These are phyloP conservation scores for Tryphoninae sp. DNA, from an alignment of 2,888 invertebrate genomes.

Conservation along the genomic window DNA sequence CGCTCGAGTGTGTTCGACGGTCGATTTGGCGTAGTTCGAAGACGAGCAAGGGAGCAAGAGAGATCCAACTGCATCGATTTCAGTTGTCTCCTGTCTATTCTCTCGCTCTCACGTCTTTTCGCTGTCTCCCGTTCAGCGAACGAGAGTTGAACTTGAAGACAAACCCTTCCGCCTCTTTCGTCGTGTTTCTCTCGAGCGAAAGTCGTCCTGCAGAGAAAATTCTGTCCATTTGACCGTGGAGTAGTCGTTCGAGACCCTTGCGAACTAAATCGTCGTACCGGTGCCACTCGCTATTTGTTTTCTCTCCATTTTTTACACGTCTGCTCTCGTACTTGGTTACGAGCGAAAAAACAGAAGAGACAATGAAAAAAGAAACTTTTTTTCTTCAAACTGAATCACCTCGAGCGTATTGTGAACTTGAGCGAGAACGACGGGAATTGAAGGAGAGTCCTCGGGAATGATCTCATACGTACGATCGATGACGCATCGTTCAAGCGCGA, in stretches of 20 bases:
- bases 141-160: conserved; percentile 44
- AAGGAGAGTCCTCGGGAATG: conserved; percentile 29
- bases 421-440: conserved; percentile 43
- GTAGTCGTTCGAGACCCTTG: conserved; percentile 39
- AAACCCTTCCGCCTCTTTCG: conserved; percentile 35
- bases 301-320: conserved; percentile 11
- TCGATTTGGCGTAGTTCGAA: conserved; percentile 58
- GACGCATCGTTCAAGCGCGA: conserved; percentile 47
- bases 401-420: conserved; percentile 53
- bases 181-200: conserved; percentile 36
- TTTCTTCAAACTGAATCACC: conserved; percentile 24
- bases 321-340: neutral
- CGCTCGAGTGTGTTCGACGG: conserved; percentile 51
- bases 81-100: conserved; percentile 45
- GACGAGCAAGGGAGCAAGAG: conserved; percentile 33
- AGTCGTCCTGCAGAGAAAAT: conserved; percentile 27
- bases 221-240: conserved; percentile 37
- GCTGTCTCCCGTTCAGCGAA: conserved; percentile 24
- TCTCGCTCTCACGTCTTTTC: conserved; percentile 39
- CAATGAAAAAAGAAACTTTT: neutral
- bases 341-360: conserved; percentile 15
- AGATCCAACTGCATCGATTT: conserved; percentile 34
- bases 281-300: conserved; percentile 19
- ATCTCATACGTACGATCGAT: conserved; percentile 59
- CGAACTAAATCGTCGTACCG: conserved; percentile 19